Evolutionary conservation across 2,113 vertebrate genomes (phyloP).

Genomic region (Boleophthalmus pectinirostris): DNA sequence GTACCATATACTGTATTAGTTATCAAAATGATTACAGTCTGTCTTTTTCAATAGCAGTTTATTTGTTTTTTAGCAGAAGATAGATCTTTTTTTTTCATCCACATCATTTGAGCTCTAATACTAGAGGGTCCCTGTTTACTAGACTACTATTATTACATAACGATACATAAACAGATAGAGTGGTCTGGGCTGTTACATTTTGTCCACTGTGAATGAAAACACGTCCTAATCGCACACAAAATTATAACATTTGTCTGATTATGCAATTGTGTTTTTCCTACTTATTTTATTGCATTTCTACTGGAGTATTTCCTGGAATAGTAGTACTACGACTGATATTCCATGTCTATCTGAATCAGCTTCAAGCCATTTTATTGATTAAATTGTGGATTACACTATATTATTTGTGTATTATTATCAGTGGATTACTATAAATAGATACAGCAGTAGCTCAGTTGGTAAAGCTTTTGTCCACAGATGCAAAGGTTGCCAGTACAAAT

Average conservation of each 20-base stretch:
- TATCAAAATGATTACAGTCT: too few species aligned
- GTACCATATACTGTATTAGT: too few species aligned
- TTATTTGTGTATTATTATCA: background rate
- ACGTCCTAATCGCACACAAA: slow-evolving; percentile 46
- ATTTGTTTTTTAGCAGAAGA: too few species aligned
- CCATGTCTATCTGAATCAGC: background rate
- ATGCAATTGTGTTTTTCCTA: slow-evolving; percentile 51
- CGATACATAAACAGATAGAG: slow-evolving; percentile 14
- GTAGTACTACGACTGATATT: slow-evolving; percentile 26
- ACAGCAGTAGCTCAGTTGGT: too few species aligned
- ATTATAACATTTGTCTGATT: slow-evolving; percentile 56
- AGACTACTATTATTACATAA: slow-evolving; percentile 20
- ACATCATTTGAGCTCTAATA: background rate
- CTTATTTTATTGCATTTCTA: slow-evolving; percentile 36
- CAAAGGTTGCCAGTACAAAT: too few species aligned
- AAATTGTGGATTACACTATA: slow-evolving; percentile 33
- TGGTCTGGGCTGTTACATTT: background rate
- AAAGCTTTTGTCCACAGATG: too few species aligned
- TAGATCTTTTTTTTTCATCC: background rate
- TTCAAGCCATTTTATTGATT: slow-evolving; percentile 50
- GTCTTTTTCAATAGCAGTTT: too few species aligned
- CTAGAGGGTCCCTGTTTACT: background rate
- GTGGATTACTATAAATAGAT: slow-evolving; percentile 29
- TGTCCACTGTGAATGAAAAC: slow-evolving; percentile 25
- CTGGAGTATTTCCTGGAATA: slow-evolving; percentile 24